These are phyloP conservation scores for Xestia rhomboidea DNA, from an alignment of 2,888 invertebrate genomes.

Conservation along the genomic window DNA sequence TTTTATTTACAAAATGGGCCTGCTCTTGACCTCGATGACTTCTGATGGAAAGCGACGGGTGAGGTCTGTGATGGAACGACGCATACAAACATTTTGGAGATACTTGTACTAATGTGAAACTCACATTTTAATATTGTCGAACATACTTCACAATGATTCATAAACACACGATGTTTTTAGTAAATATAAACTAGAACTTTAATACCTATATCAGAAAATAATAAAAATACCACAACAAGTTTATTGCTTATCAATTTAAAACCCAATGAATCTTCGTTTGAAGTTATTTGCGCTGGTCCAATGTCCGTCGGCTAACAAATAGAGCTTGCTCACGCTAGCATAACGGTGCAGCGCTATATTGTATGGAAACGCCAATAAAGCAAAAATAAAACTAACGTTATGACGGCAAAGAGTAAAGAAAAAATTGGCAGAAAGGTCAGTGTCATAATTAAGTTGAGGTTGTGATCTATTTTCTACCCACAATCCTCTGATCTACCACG, in stretches of 20 bases:
- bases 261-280: conserved; percentile 80
- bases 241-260: conserved; percentile 74
- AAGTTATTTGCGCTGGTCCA: conserved; percentile 76
- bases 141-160: no score
- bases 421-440: conserved; percentile 22
- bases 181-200: neutral
- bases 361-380: conserved; percentile 74
- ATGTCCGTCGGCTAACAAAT: conserved; percentile 82
- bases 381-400: conserved; percentile 73
- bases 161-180: no score
- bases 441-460: neutral
- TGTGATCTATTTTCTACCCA: neutral
- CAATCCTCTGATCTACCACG: neutral
- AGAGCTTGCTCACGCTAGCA: conserved; percentile 82
- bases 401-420: conserved; percentile 63
- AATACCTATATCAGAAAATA: conserved; percentile 7
- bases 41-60: no score
- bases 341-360: conserved; percentile 71
- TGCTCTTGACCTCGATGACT: no score
- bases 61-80: no score
- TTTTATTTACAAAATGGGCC: no score
- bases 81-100: no score
- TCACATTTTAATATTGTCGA: no score
- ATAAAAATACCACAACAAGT: conserved; percentile 34
- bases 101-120: no score